Base-by-base conservation (phyloP, 2,113 vertebrate species). In the Tetraodon nigroviridis region DNA sequence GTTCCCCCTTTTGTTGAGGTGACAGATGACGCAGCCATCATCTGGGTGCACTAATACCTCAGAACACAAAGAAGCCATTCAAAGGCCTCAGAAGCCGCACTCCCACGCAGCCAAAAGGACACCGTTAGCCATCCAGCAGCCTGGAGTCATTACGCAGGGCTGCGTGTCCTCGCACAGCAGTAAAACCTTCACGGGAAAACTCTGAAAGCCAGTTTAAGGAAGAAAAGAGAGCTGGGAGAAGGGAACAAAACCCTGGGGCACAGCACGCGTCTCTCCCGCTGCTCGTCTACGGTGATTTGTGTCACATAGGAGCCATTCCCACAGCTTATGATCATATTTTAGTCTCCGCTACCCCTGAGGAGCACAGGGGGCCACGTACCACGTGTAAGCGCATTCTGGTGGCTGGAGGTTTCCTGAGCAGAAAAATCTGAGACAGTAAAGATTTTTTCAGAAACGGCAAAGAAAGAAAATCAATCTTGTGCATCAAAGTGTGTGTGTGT, bases 11-110 rank as follows among this genome's bases (percentile, higher is more conserved):
- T 20, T 22, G 44, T 67, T 53, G 44, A 54, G 61, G 61, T 73
- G 57, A 65, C 20, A 51, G 61, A 64, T 29, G 44, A 73, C 66
- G 12, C 32, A 37, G 11, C 10, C 32, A 11, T 37, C 32, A 8
- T 37, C 32, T 12, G 32, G 32, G 32, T 37, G 8, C 32, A 37
- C 32, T 37, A 8, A 37, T 37, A 37, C 6, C 32, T 76, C 44
- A 7, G 29, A 71, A 67, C 58, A 83, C 85, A 87, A 87, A 82
- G 82, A 80, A 51, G 56, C 63, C 73, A 76, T 85, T 87, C 75
- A 87, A 59, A 68, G 69, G 32, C 56, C 65, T 67, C 53, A 46
- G 73, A 0, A 42, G 71, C 62, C 51, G 22, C 72, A 74, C 81
- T 71, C 75, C 63, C 77, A 79, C 78, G 56, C 61, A 62, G 58